Evolutionary conservation across 2,797 vertebrate genomes (phyloP).

Genomic region (Danio tinwini): DNA sequence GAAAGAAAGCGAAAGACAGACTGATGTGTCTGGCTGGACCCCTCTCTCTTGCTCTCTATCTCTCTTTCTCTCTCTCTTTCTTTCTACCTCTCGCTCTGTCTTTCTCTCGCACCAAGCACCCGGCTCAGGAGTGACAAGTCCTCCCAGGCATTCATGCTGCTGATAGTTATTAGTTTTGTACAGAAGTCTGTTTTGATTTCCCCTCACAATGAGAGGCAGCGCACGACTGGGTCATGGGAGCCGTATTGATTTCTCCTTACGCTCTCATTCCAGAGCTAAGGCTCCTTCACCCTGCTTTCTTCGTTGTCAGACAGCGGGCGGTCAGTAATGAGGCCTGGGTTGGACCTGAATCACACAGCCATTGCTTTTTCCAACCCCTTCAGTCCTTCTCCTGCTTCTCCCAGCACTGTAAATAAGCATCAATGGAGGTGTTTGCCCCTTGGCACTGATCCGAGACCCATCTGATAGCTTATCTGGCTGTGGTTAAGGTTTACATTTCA

Average conservation of each 20-base stretch:
- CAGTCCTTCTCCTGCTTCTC: slow-evolving; percentile 39
- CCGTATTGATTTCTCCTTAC: slow-evolving; percentile 76
- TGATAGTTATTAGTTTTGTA: slow-evolving; percentile 67
- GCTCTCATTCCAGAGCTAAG: slow-evolving; percentile 59
- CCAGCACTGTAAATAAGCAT: slow-evolving; percentile 47
- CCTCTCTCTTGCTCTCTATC: slow-evolving; percentile 55
- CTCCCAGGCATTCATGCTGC: slow-evolving; percentile 54
- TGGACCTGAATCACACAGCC: slow-evolving; percentile 56
- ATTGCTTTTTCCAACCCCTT: slow-evolving; percentile 46
- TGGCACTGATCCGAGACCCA: slow-evolving; percentile 17
- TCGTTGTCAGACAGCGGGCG: slow-evolving; percentile 43
- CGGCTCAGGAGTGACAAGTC: slow-evolving; percentile 52
- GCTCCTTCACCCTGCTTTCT: slow-evolving; percentile 38
- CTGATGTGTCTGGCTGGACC: slow-evolving; percentile 63
- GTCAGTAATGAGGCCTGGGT: slow-evolving; percentile 49
- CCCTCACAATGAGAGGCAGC: slow-evolving; percentile 60
- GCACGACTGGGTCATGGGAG: slow-evolving; percentile 73
- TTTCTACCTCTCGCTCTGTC: slow-evolving; percentile 58
- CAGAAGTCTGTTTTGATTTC: slow-evolving; percentile 67
- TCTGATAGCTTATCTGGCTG: slow-evolving; percentile 37
- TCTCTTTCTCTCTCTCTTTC: slow-evolving; percentile 62
- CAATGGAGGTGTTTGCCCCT: slow-evolving; percentile 40
- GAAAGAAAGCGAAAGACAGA: slow-evolving; percentile 29
- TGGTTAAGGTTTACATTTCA: slow-evolving; percentile 25
- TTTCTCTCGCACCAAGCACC: slow-evolving; percentile 29